Percentiles rank a stretch among this genome's conserved stretches.
Conservation (phyloP, 2,113 vertebrate species). For the Alces alces region DNA sequence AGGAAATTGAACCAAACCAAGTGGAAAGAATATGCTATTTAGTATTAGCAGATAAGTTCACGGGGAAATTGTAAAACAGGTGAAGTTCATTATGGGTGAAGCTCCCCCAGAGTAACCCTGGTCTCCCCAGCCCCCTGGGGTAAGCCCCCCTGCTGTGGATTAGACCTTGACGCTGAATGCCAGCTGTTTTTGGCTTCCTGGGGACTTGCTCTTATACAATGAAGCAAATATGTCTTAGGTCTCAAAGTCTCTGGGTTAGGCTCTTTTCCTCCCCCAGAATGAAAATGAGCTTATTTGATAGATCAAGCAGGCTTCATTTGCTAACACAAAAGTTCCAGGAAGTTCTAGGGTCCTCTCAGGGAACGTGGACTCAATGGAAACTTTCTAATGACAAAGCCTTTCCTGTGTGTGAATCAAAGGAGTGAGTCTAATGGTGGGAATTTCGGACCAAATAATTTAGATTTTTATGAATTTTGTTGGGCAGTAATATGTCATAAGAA, state of each 20-base stretch:
- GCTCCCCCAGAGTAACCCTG: neutral
- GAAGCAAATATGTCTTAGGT: neutral
- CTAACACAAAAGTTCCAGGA: neutral
- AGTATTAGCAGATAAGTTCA: neutral
- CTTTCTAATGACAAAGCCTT: neutral
- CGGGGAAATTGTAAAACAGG: neutral
- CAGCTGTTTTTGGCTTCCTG: neutral
- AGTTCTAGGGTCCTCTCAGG: neutral
- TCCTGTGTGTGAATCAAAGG: neutral
- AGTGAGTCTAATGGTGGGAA: neutral
- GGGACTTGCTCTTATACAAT: neutral
- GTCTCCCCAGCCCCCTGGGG: neutral
- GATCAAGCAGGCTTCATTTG: neutral
- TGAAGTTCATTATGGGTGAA: neutral
- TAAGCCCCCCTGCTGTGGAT: accelerated
- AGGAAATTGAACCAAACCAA: slow-evolving; percentile 52
- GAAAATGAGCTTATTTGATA: neutral
- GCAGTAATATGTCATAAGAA: neutral
- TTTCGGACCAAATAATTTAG: neutral
- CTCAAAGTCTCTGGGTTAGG: neutral
- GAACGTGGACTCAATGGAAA: neutral
- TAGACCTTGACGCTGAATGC: neutral
- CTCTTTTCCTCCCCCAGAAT: neutral
- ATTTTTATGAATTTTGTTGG: neutral
- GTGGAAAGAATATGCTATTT: slow-evolving; percentile 19